Evolutionary conservation across 2,888 invertebrate species (phyloP).

Genomic region (Trichopoda pennipes): DNA sequence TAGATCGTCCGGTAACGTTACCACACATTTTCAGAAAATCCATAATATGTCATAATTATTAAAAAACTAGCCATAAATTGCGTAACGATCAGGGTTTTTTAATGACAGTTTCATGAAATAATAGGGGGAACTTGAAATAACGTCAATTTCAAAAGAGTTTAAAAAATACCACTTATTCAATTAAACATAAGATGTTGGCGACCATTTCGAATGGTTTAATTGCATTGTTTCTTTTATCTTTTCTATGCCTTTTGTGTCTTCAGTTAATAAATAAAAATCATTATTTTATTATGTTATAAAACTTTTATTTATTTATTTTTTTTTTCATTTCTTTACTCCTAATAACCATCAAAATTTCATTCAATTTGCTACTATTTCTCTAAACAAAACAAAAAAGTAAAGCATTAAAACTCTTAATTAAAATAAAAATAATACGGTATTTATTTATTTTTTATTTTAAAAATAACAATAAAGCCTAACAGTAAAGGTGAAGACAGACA

Average conservation of each 20-base stretch:
- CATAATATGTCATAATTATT: too few relatives aligned
- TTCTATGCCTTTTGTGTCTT: constrained; percentile 2
- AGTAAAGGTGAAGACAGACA: constrained; percentile 1
- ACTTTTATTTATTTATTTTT: constrained; percentile 15
- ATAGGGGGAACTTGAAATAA: too few relatives aligned
- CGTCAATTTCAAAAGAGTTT: neutral
- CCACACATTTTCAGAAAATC: too few relatives aligned
- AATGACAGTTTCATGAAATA: too few relatives aligned
- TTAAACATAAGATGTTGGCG: neutral
- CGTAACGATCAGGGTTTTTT: too few relatives aligned
- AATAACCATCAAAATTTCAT: neutral
- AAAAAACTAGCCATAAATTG: too few relatives aligned
- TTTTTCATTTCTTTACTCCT: too few relatives aligned
- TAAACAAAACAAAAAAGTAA: neutral
- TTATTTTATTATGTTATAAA: constrained; percentile 47
- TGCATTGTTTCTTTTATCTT: neutral
- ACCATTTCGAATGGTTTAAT: constrained; percentile 37
- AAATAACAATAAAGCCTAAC: neutral
- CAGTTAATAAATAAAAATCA: constrained; percentile 27
- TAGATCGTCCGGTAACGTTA: too few relatives aligned
- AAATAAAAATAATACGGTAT: constrained; percentile 39
- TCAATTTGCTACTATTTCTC: constrained; percentile 19
- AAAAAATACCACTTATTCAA: neutral
- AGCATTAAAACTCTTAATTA: constrained; percentile 30
- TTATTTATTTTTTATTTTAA: constrained; percentile 6